Evolutionary conservation across 2,113 vertebrate species (phyloP).

Genomic region (Acanthochromis polyacanthus): DNA sequence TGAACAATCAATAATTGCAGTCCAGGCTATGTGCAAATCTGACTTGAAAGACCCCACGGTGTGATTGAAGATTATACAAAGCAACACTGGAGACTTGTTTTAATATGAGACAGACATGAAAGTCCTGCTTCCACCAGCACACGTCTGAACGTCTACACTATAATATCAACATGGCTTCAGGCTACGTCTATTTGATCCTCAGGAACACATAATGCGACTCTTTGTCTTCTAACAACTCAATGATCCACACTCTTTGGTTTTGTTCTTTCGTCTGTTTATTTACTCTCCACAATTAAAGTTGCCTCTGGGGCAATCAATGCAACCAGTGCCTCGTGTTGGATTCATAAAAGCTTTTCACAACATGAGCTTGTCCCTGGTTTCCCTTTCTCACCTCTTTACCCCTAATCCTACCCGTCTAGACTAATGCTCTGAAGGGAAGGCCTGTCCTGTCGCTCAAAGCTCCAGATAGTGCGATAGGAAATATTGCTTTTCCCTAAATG

Average conservation of each 20-base stretch:
- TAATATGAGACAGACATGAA: too few relatives aligned
- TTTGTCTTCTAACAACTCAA: conserved; percentile 13
- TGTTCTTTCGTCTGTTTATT: conserved; percentile 28
- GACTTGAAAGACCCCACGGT: too few relatives aligned
- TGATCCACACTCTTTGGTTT: conserved; percentile 11
- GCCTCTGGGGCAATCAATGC: conserved; percentile 46
- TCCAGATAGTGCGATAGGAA: conserved; percentile 14
- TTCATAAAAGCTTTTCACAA: conserved; percentile 47
- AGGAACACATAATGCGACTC: not conserved
- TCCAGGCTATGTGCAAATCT: too few relatives aligned
- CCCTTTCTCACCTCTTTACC: not conserved
- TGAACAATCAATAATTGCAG: too few relatives aligned
- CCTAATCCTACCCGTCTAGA: conserved; percentile 14
- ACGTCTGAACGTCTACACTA: not conserved
- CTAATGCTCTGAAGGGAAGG: not conserved
- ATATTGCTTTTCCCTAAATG: conserved; percentile 61
- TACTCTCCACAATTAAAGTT: conserved; percentile 34
- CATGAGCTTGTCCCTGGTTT: conserved; percentile 6
- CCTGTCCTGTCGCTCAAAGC: conserved; percentile 23
- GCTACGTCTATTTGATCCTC: not conserved
- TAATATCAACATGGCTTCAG: too few relatives aligned
- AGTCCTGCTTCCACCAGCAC: too few relatives aligned
- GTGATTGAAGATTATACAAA: too few relatives aligned
- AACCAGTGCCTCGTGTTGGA: conserved; percentile 5
- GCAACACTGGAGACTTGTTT: too few relatives aligned